Base-by-base conservation (phyloP, 2,888 invertebrate species). In the Pollenia labialis region DNA sequence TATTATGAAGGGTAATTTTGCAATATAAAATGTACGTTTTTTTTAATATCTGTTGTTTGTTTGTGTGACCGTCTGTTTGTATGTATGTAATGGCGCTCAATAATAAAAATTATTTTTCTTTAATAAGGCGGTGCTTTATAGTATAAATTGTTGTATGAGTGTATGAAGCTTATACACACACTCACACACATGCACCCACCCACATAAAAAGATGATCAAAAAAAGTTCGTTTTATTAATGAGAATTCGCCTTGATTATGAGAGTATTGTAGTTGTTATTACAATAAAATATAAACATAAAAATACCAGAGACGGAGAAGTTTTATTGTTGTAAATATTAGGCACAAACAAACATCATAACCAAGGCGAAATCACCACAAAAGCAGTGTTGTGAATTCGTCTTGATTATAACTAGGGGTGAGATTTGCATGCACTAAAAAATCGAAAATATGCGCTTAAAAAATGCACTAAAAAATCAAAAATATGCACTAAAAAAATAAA, bases 31-130 rank as follows among this genome's bases (percentile, higher is more conserved):
- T 69, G 54, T 54, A 62, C 62, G 54, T 72, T 32, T 66, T 56
- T 32, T 46, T 12, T 12, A 9, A 12, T 64, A 16, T 46, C 18
- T 46, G 23, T 12, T 56, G n/a, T 32, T 32, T 32, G 32, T 32
- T 32, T 32, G 32, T 32, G 32, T 32, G 32, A 32, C 32, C 32
- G 32, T 32, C 32, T 32, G 32, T 32, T 32, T 32, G 6, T 77
- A 87, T 32, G 32, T 32, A 6, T 32, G 32, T 77, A 87, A 85
- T 89, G 82, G 69, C 85, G 89, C 89, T 90, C 88, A 89, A 90
- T 90, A 91, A 91, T 90, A 91, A 89, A 91, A 91, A 91, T 90
- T 89, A 90, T 72, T 91, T 91, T 85, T 82, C 87, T 90, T 90
- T 90, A 89, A 90, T 89, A 85, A 86, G 89, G 87, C 85, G 85